phyloP scores from a whole-genome alignment of 2,888 invertebrate species.

The Orthosia gothica region DNA sequence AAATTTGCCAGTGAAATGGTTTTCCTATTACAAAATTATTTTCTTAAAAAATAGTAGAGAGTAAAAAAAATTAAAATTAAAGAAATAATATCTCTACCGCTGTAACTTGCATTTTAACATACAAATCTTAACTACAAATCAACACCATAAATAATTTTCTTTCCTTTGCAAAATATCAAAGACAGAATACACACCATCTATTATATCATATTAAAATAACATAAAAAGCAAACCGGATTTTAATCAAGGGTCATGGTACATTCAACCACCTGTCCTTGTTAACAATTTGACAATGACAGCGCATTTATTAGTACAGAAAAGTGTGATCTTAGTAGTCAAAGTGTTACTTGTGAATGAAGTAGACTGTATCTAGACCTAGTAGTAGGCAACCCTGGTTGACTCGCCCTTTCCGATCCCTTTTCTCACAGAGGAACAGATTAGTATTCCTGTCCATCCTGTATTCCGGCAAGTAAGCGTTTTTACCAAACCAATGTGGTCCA shows the following conservation, averaged over 20 bases:
- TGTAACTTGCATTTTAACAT: background rate
- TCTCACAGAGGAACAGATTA: slow-evolving; percentile 57
- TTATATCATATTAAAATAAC: slow-evolving; percentile 29
- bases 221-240: slow-evolving; percentile 19
- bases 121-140: background rate
- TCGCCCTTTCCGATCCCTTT: slow-evolving; percentile 32
- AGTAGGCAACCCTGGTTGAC: background rate
- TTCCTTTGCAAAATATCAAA: background rate
- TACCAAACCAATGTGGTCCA: slow-evolving; percentile 52
- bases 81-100: too few relatives aligned
- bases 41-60: too few relatives aligned
- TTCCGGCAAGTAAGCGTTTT: slow-evolving; percentile 55
- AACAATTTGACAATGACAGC: background rate
- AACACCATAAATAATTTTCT: background rate
- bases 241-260: slow-evolving; percentile 33
- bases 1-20: background rate
- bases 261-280: background rate
- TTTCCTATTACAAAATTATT: background rate
- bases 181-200: background rate
- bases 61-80: too few relatives aligned
- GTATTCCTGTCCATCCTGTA: slow-evolving; percentile 65
- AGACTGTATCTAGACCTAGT: slow-evolving; percentile 2
- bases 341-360: background rate
- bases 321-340: background rate
- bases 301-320: background rate